Evolutionary conservation across 1,140 invertebrate species (phyloP).

Genomic region (Drosophila lacertosa): DNA sequence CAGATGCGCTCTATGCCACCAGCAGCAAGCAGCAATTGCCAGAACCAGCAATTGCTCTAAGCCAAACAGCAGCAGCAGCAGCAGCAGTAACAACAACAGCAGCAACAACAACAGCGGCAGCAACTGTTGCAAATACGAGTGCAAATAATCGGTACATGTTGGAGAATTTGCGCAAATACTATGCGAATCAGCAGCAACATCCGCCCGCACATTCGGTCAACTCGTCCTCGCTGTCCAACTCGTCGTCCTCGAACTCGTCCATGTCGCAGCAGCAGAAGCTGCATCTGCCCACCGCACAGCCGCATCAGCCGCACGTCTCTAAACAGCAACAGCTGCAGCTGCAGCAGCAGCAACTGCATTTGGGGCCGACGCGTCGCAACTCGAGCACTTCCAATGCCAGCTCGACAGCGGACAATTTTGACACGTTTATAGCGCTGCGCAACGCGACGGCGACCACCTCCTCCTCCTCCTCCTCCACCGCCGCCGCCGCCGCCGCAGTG

Average conservation of each 20-base stretch:
- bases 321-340: slow-evolving; percentile 52
- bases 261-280: slow-evolving; percentile 69
- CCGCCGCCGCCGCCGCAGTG: slow-evolving; percentile 40
- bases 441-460: slow-evolving; percentile 39
- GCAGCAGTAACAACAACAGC: slow-evolving; percentile 26
- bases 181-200: slow-evolving; percentile 77
- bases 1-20: slow-evolving; percentile 67
- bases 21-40: slow-evolving; percentile 59
- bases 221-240: slow-evolving; percentile 78
- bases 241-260: slow-evolving; percentile 80
- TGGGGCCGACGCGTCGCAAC: slow-evolving; percentile 59
- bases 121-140: slow-evolving; percentile 19
- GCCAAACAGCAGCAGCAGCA: slow-evolving; percentile 7
- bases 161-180: slow-evolving; percentile 80
- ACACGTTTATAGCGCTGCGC: slow-evolving; percentile 75
- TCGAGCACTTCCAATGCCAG: slow-evolving; percentile 79
- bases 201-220: slow-evolving; percentile 75
- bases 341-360: slow-evolving; percentile 54
- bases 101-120: slow-evolving; percentile 18
- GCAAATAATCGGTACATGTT: slow-evolving; percentile 73
- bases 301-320: slow-evolving; percentile 13
- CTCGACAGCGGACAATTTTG: slow-evolving; percentile 79
- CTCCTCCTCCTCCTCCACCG: too few species aligned
- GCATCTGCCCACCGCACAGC: slow-evolving; percentile 30
- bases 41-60: slow-evolving; percentile 32